phyloP scores from a whole-genome alignment of 2,113 vertebrate genomes.

The Ammospiza nelsoni region DNA sequence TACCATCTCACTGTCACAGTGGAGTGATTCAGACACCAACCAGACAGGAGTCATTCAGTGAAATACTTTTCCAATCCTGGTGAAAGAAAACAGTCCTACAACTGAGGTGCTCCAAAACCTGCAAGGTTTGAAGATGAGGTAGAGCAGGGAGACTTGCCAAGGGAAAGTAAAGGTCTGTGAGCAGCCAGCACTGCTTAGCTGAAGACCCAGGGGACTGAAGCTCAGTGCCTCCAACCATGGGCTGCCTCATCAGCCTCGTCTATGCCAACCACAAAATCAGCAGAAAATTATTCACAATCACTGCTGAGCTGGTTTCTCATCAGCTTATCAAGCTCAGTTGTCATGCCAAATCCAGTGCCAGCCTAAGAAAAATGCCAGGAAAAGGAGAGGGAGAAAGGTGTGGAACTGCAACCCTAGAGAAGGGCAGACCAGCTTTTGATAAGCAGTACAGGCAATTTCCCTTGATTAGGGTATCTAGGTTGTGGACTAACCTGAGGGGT shows the following conservation, averaged over 20 bases:
- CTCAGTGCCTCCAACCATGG: neutral
- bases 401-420: neutral
- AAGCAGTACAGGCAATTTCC: neutral
- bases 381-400: neutral
- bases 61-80: neutral
- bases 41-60: neutral
- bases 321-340: neutral
- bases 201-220: neutral
- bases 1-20: neutral
- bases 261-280: neutral
- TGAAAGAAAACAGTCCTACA: neutral
- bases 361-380: neutral
- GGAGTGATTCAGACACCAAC: neutral
- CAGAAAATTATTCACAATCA: neutral
- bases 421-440: neutral
- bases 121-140: neutral
- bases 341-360: neutral
- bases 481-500: neutral
- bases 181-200: rapidly evolving
- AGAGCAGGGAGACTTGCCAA: neutral
- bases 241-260: neutral
- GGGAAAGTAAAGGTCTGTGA: neutral
- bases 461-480: neutral
- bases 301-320: neutral
- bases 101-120: neutral